Evolutionary conservation across 2,888 invertebrate species (phyloP).

Genomic region (Masnerella sp.): DNA sequence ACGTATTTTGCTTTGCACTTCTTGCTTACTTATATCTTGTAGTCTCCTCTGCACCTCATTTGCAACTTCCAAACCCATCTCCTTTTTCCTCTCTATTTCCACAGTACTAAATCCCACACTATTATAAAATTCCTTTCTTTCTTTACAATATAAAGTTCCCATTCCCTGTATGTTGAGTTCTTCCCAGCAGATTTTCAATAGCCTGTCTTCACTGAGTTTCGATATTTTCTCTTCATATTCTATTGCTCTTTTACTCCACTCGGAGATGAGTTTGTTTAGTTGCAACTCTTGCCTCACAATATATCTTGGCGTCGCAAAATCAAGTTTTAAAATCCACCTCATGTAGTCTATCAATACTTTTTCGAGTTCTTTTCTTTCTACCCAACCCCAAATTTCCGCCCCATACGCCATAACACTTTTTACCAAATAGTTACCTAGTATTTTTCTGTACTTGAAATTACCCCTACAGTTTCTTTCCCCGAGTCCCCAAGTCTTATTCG

Average conservation of each 20-base stretch:
- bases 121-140: constrained; percentile 19
- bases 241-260: constrained; percentile 17
- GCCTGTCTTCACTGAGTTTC: background rate
- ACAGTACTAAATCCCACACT: constrained; percentile 7
- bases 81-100: constrained; percentile 7
- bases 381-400: constrained; percentile 17
- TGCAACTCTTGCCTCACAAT: constrained; percentile 8
- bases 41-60: background rate
- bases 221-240: constrained; percentile 26
- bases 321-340: constrained; percentile 21
- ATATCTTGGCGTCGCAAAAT: constrained; percentile 14
- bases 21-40: constrained; percentile 19
- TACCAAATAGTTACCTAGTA: constrained; percentile 1
- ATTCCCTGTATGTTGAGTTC: constrained; percentile 1
- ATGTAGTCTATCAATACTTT: constrained; percentile 16
- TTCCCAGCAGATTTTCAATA: constrained; percentile 19
- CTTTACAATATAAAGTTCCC: constrained; percentile 1
- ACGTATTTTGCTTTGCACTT: constrained; percentile 5
- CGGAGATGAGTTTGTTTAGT: background rate
- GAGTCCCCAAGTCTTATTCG: constrained; percentile 15
- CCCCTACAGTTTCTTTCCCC: constrained; percentile 7
- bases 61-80: constrained; percentile 4
- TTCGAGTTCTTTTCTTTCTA: constrained; percentile 21
- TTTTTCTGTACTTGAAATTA: background rate
- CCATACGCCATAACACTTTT: constrained; percentile 2